Base-by-base conservation (phyloP, 64 coral and sea anemone genomes). In the Dendronephthya gigantea region DNA sequence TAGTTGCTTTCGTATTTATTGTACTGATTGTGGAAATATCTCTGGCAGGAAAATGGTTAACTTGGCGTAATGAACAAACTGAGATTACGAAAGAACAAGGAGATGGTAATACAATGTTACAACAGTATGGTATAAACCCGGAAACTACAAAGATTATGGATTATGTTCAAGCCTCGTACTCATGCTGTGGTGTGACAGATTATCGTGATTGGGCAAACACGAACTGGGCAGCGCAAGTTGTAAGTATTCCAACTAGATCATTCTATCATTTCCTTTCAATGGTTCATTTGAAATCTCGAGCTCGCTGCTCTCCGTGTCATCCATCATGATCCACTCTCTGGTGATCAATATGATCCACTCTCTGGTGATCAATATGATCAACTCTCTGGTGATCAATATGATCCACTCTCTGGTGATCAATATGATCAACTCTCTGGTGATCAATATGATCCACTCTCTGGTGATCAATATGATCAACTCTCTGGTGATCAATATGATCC, bases 31-130 rank as follows among this genome's bases (percentile, higher is more conserved):
- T 35, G 13, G 72, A 79, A 39, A 15, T 79, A 5, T 29, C n/a
- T 4, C 15, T 79, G 7, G 72, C 72, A 1, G 36, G 30, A 15
- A 79, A 35, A 4, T 28, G 15, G 15, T 35, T 79, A 35, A 79
- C 72, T 36, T 79, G 72, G 72, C 72, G 72, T 12, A 79, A 79
- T 39, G 72, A 79, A 39, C 72, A 79, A 34, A 36, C 72, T 17
- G 9, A 12, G 0, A 79, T 79, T 33, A 35, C 36, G 27, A 39
- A 79, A 19, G 10, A 29, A 9, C 72, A 79, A 6, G 36, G 2
- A 17, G 72, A 79, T 39, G 72, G 72, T 0, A 79, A 35, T 17
- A 36, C 4, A 9, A 79, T 79, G 72, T 29, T 79, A 39, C 72
- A 79, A 79, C 32, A 29, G 1, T 79, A 79, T 39, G 72, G 2